These are phyloP conservation scores for Drosophila kanapiae DNA, from an alignment of 1,140 invertebrate genomes.

Conservation along the genomic window DNA sequence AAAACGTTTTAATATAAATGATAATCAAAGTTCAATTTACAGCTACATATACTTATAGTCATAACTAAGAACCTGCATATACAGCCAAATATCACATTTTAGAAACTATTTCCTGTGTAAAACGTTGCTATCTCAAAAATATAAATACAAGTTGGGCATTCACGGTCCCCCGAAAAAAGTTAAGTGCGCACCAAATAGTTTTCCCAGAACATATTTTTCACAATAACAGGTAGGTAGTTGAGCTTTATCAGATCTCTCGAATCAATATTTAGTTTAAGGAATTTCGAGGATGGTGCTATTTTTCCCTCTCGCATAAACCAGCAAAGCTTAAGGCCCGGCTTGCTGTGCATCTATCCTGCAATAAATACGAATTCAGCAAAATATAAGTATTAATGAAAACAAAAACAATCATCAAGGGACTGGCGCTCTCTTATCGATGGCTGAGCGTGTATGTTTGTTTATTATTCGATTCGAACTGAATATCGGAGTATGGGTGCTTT, in stretches of 20 bases:
- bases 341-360: not conserved
- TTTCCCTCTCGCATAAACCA: not conserved
- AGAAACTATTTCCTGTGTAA: not conserved
- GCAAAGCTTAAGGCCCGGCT: not conserved
- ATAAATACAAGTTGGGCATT: not conserved
- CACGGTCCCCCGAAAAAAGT: not conserved
- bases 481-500: constrained; percentile 17
- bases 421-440: constrained; percentile 26
- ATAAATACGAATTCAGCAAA: constrained; percentile 3
- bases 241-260: not conserved
- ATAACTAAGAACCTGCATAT: too few species aligned
- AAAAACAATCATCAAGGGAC: constrained; percentile 5
- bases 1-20: too few species aligned
- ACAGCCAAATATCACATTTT: too few species aligned
- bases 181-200: not conserved
- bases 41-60: too few species aligned
- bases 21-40: too few species aligned
- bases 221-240: not conserved
- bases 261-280: not conserved
- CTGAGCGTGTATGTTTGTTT: constrained; percentile 33
- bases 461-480: constrained; percentile 37
- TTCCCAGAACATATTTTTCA: constrained; percentile 14
- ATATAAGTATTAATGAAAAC: constrained; percentile 20
- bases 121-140: constrained; percentile 4
- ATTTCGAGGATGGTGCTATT: too few species aligned